Conservation (phyloP, 1,140 invertebrate species). For the Gonioctena quinquepunctata region DNA sequence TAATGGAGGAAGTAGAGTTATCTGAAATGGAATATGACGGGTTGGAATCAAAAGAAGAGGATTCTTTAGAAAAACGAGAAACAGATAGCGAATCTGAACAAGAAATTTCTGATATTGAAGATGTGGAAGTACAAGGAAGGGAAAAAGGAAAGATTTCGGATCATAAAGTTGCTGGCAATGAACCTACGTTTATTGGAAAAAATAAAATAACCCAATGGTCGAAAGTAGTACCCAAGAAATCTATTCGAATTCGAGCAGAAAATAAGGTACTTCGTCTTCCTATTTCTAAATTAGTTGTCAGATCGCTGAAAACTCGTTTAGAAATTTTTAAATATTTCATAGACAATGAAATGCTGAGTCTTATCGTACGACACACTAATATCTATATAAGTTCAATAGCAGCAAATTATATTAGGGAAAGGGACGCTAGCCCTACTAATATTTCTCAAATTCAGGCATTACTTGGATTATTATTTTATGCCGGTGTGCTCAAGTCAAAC, state of each 20-base stretch:
- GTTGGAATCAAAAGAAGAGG: too few species aligned
- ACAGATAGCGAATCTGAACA: slow-evolving; percentile 21
- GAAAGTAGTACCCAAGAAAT: background rate
- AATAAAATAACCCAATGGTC: background rate
- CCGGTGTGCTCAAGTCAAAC: slow-evolving; percentile 38
- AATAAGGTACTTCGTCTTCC: background rate
- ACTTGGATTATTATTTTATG: slow-evolving; percentile 30
- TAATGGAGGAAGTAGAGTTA: too few species aligned
- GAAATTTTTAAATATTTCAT: background rate
- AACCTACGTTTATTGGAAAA: background rate
- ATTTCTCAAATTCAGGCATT: slow-evolving; percentile 24
- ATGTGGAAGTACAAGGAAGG: background rate
- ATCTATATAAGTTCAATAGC: background rate
- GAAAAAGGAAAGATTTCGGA: too few species aligned
- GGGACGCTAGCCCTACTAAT: background rate
- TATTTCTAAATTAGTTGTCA: background rate
- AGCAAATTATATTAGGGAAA: background rate
- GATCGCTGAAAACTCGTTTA: background rate
- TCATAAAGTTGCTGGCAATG: background rate
- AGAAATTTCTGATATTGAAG: slow-evolving; percentile 8
- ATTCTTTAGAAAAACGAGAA: too few species aligned
- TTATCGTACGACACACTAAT: background rate
- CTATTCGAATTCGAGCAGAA: background rate
- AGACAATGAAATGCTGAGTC: background rate
- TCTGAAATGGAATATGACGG: too few species aligned